Evolutionary conservation across 2,797 vertebrate species (phyloP), one percentile per base, ranked within the genome.

Genomic region (Garrulus glandarius): DNA sequence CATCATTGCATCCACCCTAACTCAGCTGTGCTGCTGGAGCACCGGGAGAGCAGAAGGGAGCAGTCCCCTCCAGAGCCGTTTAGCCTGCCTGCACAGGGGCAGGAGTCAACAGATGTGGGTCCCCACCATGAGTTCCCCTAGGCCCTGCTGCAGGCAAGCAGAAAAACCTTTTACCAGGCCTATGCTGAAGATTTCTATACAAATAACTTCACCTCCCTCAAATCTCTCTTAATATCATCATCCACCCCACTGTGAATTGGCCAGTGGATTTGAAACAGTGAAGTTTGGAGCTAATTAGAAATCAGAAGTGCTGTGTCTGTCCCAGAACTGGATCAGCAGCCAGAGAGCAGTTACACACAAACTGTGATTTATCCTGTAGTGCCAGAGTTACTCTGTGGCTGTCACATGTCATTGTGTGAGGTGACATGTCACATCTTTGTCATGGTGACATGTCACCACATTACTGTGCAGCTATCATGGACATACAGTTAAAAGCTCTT

Each of bases 361-460:
- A 89, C 32, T 70, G 80, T 90, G 94, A 93, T 89, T 91, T 95
- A 89, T 92, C 63, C 74, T 2, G 0, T 11, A 17, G 59, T 81
- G 94, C 90, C 92, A 95, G 89, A 94, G 72, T 92, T 59, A 36
- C 85, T 96, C 93, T 87, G 92, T 86, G 80, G 80, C 90, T 96
- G 95, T 92, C 95, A 95, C 83, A 79, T 95, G 96, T 95, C 95
- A 89, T 23, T 65, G 85, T 75, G 64, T 87, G 90, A 95, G 70
- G 59, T 92, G 93, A 94, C 95, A 95, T 94, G 96, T 92, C 94
- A 96, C 80, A 95, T 96, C 95, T 95, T 76, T 95, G 87, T 97
- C 94, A 94, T 59, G 65, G 87, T 93, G 95, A 95, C 94, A 95
- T 94, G 93, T 88, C 85, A 94, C 74, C 95, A 95, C 61, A 50